Evolutionary conservation across 1,140 invertebrate genomes (phyloP).

Genomic region (Drosophila neocordata): DNA sequence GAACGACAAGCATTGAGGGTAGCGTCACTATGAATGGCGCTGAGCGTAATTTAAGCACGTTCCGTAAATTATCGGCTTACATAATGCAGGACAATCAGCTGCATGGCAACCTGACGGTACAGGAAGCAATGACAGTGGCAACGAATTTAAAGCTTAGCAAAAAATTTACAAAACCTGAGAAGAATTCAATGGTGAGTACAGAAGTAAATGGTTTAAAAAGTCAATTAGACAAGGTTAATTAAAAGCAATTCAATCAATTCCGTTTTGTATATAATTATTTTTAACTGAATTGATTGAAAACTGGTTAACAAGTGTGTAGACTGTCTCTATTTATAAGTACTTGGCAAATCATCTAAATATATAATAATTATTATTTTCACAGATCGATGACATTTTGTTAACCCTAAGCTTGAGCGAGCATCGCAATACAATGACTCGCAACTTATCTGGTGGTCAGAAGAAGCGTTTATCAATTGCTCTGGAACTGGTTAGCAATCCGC

Average conservation of each 20-base stretch:
- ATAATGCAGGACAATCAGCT: conserved; percentile 99
- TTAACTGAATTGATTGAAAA: conserved; percentile 17
- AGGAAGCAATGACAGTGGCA: conserved; percentile 96
- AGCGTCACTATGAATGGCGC: conserved; percentile 93
- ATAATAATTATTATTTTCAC: conserved; percentile 7
- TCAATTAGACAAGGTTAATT: conserved; percentile 30
- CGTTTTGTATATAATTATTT: neutral
- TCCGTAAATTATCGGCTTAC: conserved; percentile 97
- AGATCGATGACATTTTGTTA: conserved; percentile 96
- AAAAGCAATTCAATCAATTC: conserved; percentile 1
- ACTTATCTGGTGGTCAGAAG: conserved; percentile 97
- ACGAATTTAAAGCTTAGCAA: conserved; percentile 93
- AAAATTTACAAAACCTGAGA: conserved; percentile 87
- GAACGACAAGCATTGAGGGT: conserved; percentile 89
- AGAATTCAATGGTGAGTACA: conserved; percentile 91
- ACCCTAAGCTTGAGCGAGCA: conserved; percentile 94
- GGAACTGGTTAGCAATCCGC: conserved; percentile 97
- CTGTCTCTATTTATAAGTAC: conserved; percentile 6
- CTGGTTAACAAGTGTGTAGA: conserved; percentile 23
- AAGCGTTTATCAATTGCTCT: conserved; percentile 98
- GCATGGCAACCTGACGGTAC: conserved; percentile 95
- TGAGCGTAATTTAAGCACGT: conserved; percentile 93
- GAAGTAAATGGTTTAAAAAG: neutral
- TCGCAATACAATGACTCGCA: conserved; percentile 93
- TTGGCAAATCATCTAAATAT: conserved; percentile 31